Percentiles rank a stretch among this genome's conserved stretches.
Conservation (phyloP, 2,113 vertebrate genomes). For the Lepus americanus region DNA sequence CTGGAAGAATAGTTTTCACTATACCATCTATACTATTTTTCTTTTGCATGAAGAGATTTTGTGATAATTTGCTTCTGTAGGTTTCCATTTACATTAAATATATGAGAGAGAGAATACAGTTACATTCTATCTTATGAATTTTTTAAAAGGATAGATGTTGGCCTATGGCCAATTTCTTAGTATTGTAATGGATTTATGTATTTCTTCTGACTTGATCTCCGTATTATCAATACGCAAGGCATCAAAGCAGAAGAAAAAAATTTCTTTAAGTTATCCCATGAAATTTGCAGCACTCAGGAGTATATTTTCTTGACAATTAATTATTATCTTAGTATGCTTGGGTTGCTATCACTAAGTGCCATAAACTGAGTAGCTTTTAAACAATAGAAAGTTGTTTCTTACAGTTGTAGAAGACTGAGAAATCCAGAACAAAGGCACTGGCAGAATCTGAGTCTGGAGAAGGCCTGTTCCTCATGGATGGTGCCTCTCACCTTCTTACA, state of each 20-base stretch:
- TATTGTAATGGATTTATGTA: constrained; percentile 47
- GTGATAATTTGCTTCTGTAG: constrained; percentile 5
- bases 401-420: neutral
- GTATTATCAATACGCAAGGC: neutral
- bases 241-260: constrained; percentile 25
- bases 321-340: neutral
- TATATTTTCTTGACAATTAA: neutral
- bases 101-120: neutral
- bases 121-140: constrained; percentile 45
- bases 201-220: constrained; percentile 17
- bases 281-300: neutral
- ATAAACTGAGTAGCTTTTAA: neutral
- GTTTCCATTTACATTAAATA: constrained; percentile 6
- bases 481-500: neutral
- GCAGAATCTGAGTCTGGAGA: neutral
- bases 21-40: neutral
- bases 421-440: neutral
- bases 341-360: neutral
- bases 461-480: neutral
- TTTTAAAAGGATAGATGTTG: constrained; percentile 25
- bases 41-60: constrained; percentile 43
- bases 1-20: neutral
- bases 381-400: neutral
- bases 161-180: constrained; percentile 37
- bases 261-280: constrained; percentile 43